phyloP scores from a whole-genome alignment of 2,113 vertebrate species.

The Romanogobio albipinnatus region DNA sequence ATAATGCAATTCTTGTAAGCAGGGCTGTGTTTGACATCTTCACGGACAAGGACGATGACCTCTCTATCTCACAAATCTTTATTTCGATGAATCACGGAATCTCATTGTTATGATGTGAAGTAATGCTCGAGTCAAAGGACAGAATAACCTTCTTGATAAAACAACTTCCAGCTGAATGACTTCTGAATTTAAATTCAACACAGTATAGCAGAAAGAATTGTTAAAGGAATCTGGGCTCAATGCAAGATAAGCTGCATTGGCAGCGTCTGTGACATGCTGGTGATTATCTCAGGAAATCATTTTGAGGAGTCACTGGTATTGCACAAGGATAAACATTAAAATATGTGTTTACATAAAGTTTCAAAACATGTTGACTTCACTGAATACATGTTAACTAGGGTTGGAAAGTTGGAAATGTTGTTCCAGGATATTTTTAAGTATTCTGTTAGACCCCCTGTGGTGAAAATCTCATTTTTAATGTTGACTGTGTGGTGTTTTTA shows the following conservation, averaged over 20 bases:
- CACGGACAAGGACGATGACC: constrained; percentile 24
- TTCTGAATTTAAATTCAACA: constrained; percentile 27
- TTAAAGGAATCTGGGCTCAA: not conserved
- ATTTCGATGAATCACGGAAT: constrained; percentile 12
- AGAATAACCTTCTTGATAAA: constrained; percentile 51
- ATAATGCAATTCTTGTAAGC: constrained; percentile 43
- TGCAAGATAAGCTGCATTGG: not conserved
- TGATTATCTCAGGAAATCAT: not conserved
- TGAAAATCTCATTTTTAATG: too few relatives aligned
- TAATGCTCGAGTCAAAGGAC: constrained; percentile 39
- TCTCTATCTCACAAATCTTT: constrained; percentile 23
- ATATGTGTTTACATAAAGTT: not conserved
- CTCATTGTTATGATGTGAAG: constrained; percentile 26
- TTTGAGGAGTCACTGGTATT: not conserved
- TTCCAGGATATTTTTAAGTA: not conserved
- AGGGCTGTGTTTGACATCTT: constrained; percentile 41
- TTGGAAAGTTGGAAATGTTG: not conserved
- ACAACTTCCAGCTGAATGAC: not conserved
- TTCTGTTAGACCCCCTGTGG: not conserved
- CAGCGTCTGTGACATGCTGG: not conserved
- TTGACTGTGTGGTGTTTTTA: too few relatives aligned
- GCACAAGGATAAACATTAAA: not conserved
- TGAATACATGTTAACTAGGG: not conserved
- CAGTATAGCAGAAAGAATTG: not conserved
- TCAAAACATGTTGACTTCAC: not conserved